Base-by-base conservation (phyloP, 2,888 invertebrate species). In the Macroteleia sp. region DNA sequence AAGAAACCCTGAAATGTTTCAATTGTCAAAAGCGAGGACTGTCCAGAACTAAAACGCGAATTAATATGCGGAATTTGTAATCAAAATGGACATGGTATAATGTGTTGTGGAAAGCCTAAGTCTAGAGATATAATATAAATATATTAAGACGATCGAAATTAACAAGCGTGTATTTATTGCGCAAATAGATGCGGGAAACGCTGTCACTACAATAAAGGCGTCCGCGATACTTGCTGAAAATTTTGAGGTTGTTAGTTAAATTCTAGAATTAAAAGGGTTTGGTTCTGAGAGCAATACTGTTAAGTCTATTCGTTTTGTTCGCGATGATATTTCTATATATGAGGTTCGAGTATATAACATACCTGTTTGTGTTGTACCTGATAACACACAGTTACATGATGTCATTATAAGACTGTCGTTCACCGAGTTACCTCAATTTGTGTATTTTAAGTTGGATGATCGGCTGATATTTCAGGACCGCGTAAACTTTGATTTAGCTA, bases 381-480 rank as follows among this genome's bases (percentile, higher is more conserved):
- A 85, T 50, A 54, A 81, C 19, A 77, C 67, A 3, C 82, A 84
- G 50, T 59, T 73, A 4, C 46, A 70, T 3, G 82, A 82, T 19
- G 14, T 85, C 9, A 66, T 83, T 22, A 75, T 84, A 3, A 81
- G 84, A 5, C 69, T 82, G 9, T 77, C 79, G 0, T 81, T 67
- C 17, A 82, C 78, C 0, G 83, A 82, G 6, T 41, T 77, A 17
- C 57, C 77, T 4, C 61, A 81, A 17, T 34, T 83, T 2, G 69
- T 61, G 1, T 80, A 79, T 12, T 9, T 59, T 5, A 70, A 70
- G 19, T 17, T 20, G n/a, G 44, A 52, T 5, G 42, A 50, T n/a
- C 34, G 50, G n/a, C 17, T 70, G 4, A 34, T 42, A 1, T 70
- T 70, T 14, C 28, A 48, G 1, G 12, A 19, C 20, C 30, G 57